Conservation (phyloP, 2,113 vertebrate species). For the Equus przewalskii region DNA sequence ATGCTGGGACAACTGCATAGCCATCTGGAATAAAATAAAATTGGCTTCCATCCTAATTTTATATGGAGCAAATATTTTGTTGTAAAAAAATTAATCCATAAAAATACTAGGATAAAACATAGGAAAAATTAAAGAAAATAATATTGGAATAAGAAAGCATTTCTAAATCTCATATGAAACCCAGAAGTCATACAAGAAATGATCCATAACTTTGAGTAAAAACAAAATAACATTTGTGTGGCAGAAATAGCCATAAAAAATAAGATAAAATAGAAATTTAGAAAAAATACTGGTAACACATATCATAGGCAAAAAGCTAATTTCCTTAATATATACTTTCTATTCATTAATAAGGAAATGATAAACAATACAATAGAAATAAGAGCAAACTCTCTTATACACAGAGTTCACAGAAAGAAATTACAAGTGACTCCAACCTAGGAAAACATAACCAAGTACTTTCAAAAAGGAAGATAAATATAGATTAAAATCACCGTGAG, state of each 20-base stretch:
- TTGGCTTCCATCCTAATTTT: background rate
- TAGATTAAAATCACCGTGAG: background rate
- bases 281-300: background rate
- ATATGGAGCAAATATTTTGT: background rate
- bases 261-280: slow-evolving; percentile 36
- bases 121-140: background rate
- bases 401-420: background rate
- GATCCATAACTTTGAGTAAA: slow-evolving; percentile 36
- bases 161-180: slow-evolving; percentile 51
- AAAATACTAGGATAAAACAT: background rate
- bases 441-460: background rate
- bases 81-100: slow-evolving; percentile 19
- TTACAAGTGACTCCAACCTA: background rate
- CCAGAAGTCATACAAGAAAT: background rate
- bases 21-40: slow-evolving; percentile 41
- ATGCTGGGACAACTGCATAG: background rate
- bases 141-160: background rate
- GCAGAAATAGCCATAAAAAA: background rate
- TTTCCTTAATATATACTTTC: background rate
- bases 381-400: background rate
- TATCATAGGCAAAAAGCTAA: background rate
- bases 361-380: background rate
- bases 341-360: slow-evolving; percentile 2
- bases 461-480: background rate
- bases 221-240: background rate